phyloP scores from a whole-genome alignment of 2,797 vertebrate species.

The Carcharodon carcharias region DNA sequence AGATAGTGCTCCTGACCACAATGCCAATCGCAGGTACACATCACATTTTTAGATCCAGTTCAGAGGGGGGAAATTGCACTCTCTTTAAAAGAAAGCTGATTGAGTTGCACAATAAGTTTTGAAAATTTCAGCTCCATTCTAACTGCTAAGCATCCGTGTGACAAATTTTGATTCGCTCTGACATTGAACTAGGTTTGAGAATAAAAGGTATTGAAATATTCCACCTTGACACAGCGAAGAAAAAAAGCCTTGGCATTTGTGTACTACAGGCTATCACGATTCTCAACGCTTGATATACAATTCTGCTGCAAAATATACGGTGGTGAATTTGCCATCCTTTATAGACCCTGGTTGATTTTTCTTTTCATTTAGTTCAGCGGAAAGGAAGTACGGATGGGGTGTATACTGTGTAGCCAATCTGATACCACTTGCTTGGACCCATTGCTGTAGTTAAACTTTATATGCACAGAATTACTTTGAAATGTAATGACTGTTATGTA shows the following conservation, averaged over 20 bases:
- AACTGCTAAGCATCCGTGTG: neutral
- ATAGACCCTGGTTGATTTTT: neutral
- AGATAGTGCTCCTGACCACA: neutral
- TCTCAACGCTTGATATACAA: neutral
- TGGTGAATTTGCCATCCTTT: neutral
- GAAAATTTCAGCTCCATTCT: neutral
- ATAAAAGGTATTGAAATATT: conserved; percentile 13
- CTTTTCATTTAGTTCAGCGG: neutral
- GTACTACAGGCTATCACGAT: neutral
- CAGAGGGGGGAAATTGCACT: neutral
- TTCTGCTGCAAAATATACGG: neutral
- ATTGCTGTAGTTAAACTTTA: neutral
- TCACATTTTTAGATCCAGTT: neutral
- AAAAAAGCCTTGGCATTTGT: neutral
- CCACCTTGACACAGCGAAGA: neutral
- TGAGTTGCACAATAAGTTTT: neutral
- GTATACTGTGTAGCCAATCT: neutral
- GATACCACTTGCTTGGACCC: neutral
- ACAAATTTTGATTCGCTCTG: neutral
- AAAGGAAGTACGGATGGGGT: neutral
- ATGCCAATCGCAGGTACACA: neutral
- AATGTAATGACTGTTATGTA: neutral
- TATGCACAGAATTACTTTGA: neutral
- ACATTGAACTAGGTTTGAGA: neutral
- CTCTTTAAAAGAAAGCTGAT: neutral